Evolutionary conservation across 2,888 invertebrate species (phyloP).

Genomic region (Xanthostigma xanthostigma): DNA sequence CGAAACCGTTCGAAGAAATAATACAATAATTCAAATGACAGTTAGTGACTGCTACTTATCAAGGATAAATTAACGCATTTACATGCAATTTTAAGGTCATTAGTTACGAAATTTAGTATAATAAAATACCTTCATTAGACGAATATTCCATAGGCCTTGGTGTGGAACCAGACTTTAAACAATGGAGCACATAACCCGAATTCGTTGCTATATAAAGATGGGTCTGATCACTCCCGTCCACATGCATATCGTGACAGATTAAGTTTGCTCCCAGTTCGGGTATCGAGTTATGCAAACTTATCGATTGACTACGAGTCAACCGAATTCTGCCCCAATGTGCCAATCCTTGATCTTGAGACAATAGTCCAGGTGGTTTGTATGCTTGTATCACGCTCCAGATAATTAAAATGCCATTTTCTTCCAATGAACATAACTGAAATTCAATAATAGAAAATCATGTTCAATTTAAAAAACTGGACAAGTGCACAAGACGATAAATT

Average conservation of each 20-base stretch:
- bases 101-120: too few relatives aligned
- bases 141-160: constrained; percentile 20
- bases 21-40: too few relatives aligned
- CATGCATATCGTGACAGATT: constrained; percentile 28
- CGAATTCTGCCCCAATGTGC: constrained; percentile 28
- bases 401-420: constrained; percentile 31
- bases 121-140: constrained; percentile 17
- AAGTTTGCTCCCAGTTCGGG: constrained; percentile 20
- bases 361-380: background rate
- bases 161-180: constrained; percentile 21
- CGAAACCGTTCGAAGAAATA: too few relatives aligned
- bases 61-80: too few relatives aligned
- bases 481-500: background rate
- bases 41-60: too few relatives aligned
- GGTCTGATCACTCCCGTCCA: constrained; percentile 27
- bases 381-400: constrained; percentile 32
- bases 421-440: constrained; percentile 33
- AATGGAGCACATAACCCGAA: constrained; percentile 30
- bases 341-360: constrained; percentile 22
- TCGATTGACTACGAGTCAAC: constrained; percentile 19
- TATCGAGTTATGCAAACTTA: constrained; percentile 3
- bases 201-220: constrained; percentile 33
- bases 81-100: too few relatives aligned
- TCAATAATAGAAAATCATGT: background rate
- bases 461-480: background rate